Evolutionary conservation across 2,113 vertebrate genomes (phyloP), one percentile per base, ranked within the genome.

Genomic region (Etheostoma spectabile): DNA sequence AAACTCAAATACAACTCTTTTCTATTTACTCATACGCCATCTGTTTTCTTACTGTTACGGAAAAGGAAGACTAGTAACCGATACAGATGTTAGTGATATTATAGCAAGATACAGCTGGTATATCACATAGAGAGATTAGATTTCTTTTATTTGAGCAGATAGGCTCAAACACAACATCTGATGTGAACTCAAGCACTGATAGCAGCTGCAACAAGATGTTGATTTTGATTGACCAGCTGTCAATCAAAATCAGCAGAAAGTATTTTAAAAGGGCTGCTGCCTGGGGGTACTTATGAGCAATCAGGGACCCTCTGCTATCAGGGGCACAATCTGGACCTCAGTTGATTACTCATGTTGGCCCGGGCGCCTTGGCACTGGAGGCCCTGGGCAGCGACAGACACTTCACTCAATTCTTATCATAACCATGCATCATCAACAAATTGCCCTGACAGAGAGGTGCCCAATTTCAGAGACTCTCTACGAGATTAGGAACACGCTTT

Each of bases 401-500:
- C 89, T 89, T 89, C 83, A 84, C 85, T 73, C 77, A 63, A 74
- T 77, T 87, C 86, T 92, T 93, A 93, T 94, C 91, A 88, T 91
- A 86, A 93, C 88, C 90, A 60, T 81, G 80, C 79, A 92, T 93
- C 93, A 90, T 89, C 93, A 89, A 68, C 89, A 93, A 85, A 93
- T 90, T 90, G 89, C 84, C 89, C 89, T 35, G 87, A 93, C 88
- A 89, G 88, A 89, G 78, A 89, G 77, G 86, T 56, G 74, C 33
- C 79, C 76, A 78, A 75, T 88, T 88, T 85, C 85, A 72, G 48
- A 91, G 85, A 77, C 74, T 86, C 84, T 82, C 64, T 7, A 30
- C 3, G 51, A 91, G 87, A 90, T 74, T 81, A 89, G 80, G 79
- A 80, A 79, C 76, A 69, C 11, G 66, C 69, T 74, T 78, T 73